Evolutionary conservation across 2,888 invertebrate species (phyloP), one percentile per base, ranked within the genome.

Genomic region (Microctonus aethiopoides): DNA sequence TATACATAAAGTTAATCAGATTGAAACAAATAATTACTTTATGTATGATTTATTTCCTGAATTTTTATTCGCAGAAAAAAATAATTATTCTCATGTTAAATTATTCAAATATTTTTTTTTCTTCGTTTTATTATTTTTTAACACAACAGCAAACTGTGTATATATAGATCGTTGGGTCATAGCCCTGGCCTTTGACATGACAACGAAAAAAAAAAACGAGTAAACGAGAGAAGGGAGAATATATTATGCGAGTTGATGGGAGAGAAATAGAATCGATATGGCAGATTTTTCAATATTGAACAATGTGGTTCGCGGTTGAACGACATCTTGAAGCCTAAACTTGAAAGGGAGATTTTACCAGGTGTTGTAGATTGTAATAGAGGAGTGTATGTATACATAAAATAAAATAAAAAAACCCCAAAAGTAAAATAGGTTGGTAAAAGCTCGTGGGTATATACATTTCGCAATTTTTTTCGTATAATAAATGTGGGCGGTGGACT

Each of bases 101-200:
- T 5, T 46, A 46, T 46, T 46, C 7, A 0, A 16, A 46, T 9
- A 46, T 46, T 46, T 16, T n/a, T n/a, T 29, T 29, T 29, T 29
- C 7, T 16, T 46, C 46, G 16, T 16, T n/a, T n/a, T n/a, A n/a
- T n/a, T n/a, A n/a, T 5, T 46, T n/a, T 5, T 46, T 16, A 7
- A 46, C 16, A 46, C 16, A 16, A 46, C 20, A 46, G 6, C n/a
- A n/a, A 5, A 16, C n/a, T 16, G n/a, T n/a, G 16, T 46, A 7
- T 4, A 46, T 4, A 16, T 68, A 61, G 70, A 64, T 69, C 64
- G 66, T 59, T 65, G 67, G 74, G 74, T 74, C 79, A 73, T 72
- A 78, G 76, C 75, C 78, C 74, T 72, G 73, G 65, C 64, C 75
- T 75, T 73, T 75, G 75, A 72, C 73, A 72, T 65, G 64, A 70